Percentiles rank a stretch among this genome's conserved stretches.
Evolutionary conservation across 2,113 vertebrate species (phyloP).

Genomic region (Urocitellus parryii): DNA sequence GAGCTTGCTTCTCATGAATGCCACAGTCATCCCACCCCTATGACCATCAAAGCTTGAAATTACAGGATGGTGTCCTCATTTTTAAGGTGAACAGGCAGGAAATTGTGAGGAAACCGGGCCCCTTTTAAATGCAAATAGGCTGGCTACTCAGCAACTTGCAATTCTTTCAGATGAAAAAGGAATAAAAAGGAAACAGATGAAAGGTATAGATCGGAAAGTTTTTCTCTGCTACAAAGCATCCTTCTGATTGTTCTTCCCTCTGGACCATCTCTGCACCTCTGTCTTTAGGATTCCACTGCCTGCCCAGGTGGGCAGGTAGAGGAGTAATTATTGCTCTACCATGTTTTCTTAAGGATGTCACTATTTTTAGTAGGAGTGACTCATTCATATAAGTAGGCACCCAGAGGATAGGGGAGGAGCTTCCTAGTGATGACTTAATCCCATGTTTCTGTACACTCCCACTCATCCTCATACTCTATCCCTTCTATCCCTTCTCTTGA

Average conservation of each 20-base stretch:
- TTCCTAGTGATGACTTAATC: not conserved
- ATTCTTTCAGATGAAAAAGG: slow-evolving; percentile 58
- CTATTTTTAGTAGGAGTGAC: slow-evolving; percentile 72
- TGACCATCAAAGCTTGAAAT: not conserved
- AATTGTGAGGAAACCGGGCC: not conserved
- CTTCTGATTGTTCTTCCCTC: not conserved
- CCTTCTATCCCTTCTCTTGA: not conserved
- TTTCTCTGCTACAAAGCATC: not conserved
- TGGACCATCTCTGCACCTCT: not conserved
- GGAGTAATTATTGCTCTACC: slow-evolving; percentile 39
- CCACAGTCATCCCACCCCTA: not conserved
- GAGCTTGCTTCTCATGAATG: not conserved
- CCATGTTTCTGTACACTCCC: not conserved
- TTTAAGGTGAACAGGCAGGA: slow-evolving; percentile 21
- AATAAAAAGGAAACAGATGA: slow-evolving; percentile 56
- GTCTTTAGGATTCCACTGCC: not conserved
- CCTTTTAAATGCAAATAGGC: slow-evolving; percentile 58
- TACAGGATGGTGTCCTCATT: not conserved
- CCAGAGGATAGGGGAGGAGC: not conserved
- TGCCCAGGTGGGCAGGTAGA: slow-evolving; percentile 20
- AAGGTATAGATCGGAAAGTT: slow-evolving; percentile 38
- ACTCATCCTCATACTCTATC: not conserved
- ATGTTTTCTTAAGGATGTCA: slow-evolving; percentile 46
- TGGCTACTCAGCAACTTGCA: not conserved
- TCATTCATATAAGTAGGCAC: slow-evolving; percentile 55